Evolutionary conservation across 2,888 invertebrate genomes (phyloP).

Genomic region (Aethes cnicana): DNA sequence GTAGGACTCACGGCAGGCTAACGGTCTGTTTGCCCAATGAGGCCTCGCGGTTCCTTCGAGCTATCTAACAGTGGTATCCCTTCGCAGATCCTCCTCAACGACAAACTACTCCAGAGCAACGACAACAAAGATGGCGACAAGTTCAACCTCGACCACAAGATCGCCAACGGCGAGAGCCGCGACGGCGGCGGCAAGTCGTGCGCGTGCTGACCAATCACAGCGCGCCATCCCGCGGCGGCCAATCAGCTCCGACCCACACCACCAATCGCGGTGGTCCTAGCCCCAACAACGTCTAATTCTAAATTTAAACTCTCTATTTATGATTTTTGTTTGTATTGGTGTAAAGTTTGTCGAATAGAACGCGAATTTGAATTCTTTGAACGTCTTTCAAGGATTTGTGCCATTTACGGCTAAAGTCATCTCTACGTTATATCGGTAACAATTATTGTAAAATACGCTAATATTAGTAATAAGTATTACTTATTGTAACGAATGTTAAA

Average conservation of each 20-base stretch:
- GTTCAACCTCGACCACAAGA: conserved; percentile 84
- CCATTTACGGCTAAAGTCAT: conserved; percentile 64
- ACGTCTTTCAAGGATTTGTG: conserved; percentile 47
- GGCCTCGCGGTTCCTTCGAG: too few species aligned
- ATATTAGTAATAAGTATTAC: conserved; percentile 70
- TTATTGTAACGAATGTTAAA: conserved; percentile 52
- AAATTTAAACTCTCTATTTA: conserved; percentile 33
- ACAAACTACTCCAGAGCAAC: conserved; percentile 87
- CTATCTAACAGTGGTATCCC: conserved; percentile 34
- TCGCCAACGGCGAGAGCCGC: conserved; percentile 72
- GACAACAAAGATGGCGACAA: conserved; percentile 87
- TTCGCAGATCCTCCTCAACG: conserved; percentile 89
- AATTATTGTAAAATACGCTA: conserved; percentile 43
- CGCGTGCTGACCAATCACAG: conserved; percentile 80
- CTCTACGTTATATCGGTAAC: conserved; percentile 42
- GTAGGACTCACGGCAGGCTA: too few species aligned
- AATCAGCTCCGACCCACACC: conserved; percentile 7
- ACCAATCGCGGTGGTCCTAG: conserved; percentile 7
- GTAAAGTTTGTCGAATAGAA: background rate
- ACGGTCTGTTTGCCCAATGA: too few species aligned
- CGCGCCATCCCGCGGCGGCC: conserved; percentile 10
- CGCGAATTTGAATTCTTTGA: conserved; percentile 27
- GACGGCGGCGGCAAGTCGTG: conserved; percentile 77
- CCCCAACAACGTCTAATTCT: conserved; percentile 37
- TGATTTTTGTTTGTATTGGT: conserved; percentile 19